phyloP scores from a whole-genome alignment of 2,888 invertebrate species.

The Rhagonycha lutea region DNA sequence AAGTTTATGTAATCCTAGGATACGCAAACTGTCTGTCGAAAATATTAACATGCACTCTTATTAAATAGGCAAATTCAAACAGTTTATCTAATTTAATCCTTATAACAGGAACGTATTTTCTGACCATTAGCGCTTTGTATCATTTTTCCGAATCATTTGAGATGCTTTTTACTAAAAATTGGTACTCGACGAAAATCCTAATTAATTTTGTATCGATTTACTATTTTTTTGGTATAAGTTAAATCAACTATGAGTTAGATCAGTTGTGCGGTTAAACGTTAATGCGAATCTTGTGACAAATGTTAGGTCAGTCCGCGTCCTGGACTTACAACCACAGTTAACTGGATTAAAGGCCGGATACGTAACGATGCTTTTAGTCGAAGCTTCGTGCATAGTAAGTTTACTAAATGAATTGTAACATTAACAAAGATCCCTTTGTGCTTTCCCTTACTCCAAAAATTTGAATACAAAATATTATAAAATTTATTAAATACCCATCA shows the following conservation, averaged over 20 bases:
- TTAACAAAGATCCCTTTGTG: constrained; percentile 5
- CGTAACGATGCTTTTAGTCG: constrained; percentile 44
- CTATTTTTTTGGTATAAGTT: neutral
- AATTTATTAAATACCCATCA: neutral
- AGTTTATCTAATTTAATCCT: neutral
- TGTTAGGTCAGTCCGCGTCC: constrained; percentile 48
- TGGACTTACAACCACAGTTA: constrained; percentile 49
- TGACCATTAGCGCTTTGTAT: neutral
- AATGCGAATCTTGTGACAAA: constrained; percentile 48
- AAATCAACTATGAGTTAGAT: neutral
- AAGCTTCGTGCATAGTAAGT: constrained; percentile 51
- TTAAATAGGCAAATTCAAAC: neutral
- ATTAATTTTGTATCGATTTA: neutral
- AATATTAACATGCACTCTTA: neutral
- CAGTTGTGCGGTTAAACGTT: constrained; percentile 12
- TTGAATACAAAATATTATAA: neutral
- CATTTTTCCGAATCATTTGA: neutral
- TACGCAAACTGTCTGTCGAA: neutral
- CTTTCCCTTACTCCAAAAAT: neutral
- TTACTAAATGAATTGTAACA: constrained; percentile 49
- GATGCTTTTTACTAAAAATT: neutral
- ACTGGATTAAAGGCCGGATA: constrained; percentile 50
- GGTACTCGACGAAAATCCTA: neutral
- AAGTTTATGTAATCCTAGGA: neutral
- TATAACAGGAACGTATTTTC: neutral